These are phyloP conservation scores for Apus apus DNA, from an alignment of 2,113 vertebrate species.

Conservation along the genomic window DNA sequence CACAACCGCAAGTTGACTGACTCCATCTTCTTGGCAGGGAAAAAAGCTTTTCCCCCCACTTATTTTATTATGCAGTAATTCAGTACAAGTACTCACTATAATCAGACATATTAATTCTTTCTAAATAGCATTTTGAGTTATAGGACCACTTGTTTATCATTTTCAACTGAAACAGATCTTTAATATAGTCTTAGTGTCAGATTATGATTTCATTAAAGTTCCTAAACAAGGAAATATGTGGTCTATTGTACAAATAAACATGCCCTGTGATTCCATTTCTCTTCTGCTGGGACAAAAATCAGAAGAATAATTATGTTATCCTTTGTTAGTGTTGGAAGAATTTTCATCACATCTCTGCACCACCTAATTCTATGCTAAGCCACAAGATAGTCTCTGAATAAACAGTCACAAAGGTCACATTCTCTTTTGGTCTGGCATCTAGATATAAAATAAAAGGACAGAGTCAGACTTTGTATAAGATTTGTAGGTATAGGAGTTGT, in stretches of 20 bases:
- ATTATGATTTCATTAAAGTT: slow-evolving; percentile 37
- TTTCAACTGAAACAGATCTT: slow-evolving; percentile 31
- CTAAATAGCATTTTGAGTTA: not conserved
- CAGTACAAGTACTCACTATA: not conserved
- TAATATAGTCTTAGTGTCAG: not conserved
- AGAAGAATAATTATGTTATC: slow-evolving; percentile 40
- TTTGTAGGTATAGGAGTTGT: not conserved
- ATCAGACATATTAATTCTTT: not conserved
- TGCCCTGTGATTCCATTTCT: not conserved
- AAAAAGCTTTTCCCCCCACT: not conserved
- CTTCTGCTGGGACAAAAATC: slow-evolving; percentile 24
- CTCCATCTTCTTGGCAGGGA: not conserved
- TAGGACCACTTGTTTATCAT: slow-evolving; percentile 13
- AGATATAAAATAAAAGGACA: not conserved
- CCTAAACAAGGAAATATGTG: slow-evolving; percentile 44
- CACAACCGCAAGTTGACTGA: not conserved
- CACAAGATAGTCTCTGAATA: slow-evolving; percentile 5
- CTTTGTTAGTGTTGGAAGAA: slow-evolving; percentile 46
- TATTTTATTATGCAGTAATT: not conserved
- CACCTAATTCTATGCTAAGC: not conserved
- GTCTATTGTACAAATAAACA: slow-evolving; percentile 50
- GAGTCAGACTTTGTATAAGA: not conserved
- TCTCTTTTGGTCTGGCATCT: not conserved
- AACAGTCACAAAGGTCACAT: not conserved
- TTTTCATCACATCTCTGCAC: not conserved